Evolutionary conservation across 2,888 invertebrate species (phyloP).

Genomic region (Gortyna flavago): DNA sequence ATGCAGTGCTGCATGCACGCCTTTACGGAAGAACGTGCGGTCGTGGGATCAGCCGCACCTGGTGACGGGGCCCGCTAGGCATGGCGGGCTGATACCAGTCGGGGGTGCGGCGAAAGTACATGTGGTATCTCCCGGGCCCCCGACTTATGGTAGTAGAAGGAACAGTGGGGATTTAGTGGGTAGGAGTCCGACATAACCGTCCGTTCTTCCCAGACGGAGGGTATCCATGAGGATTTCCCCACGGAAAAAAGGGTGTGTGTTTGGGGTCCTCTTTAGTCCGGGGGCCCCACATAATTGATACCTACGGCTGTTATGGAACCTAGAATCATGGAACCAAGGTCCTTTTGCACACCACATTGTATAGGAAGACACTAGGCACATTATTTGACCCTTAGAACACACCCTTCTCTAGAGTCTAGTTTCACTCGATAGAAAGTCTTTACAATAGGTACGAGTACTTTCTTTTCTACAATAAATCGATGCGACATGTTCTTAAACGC

Average conservation of each 20-base stretch:
- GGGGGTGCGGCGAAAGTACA: too few species aligned
- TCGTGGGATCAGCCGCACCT: neutral
- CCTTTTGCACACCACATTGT: neutral
- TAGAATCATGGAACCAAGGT: neutral
- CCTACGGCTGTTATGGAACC: neutral
- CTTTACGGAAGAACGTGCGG: neutral
- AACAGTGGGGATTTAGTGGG: neutral
- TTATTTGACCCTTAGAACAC: neutral
- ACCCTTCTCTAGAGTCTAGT: neutral
- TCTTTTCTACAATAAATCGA: constrained; percentile 40
- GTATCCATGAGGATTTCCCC: neutral
- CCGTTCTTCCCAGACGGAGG: too few species aligned
- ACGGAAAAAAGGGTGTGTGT: too few species aligned
- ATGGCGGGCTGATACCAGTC: too few species aligned
- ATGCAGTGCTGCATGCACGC: neutral
- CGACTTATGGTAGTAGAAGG: neutral
- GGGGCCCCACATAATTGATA: neutral
- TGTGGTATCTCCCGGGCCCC: too few species aligned
- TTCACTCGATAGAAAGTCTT: neutral
- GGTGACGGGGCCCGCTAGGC: neutral
- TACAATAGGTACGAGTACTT: neutral
- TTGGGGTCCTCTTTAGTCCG: neutral
- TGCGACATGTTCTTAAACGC: constrained; percentile 35
- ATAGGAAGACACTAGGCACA: neutral
- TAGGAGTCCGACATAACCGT: neutral